These are phyloP conservation scores for Cosmia trapezina DNA, from an alignment of 2,888 invertebrate genomes.

Conservation along the genomic window DNA sequence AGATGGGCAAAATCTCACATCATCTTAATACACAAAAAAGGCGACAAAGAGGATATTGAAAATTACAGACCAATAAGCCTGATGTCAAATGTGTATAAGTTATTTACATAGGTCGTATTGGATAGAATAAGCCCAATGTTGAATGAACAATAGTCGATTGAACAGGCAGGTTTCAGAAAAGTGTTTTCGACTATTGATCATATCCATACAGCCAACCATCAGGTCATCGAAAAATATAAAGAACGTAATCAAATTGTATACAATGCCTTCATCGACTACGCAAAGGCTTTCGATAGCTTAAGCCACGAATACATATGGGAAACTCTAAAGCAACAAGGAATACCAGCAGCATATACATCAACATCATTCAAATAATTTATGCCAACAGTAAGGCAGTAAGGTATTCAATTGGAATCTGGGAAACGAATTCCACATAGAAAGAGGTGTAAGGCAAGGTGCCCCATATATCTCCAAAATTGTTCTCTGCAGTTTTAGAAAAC, in stretches of 20 bases:
- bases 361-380: neutral
- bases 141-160: neutral
- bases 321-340: neutral
- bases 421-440: conserved; percentile 1
- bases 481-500: neutral
- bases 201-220: too few relatives aligned
- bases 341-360: neutral
- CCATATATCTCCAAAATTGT: too few relatives aligned
- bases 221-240: neutral
- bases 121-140: neutral
- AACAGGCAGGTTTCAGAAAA: neutral
- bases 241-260: neutral
- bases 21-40: too few relatives aligned
- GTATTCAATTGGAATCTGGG: neutral
- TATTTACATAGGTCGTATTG: neutral
- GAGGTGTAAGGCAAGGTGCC: neutral
- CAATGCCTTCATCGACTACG: neutral
- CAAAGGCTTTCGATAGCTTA: neutral
- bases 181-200: neutral
- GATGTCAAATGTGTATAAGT: neutral
- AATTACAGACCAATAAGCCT: neutral
- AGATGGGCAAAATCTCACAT: too few relatives aligned
- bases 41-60: too few relatives aligned
- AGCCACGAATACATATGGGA: neutral
- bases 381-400: neutral